phyloP scores from a whole-genome alignment of 1,140 invertebrate species.

The Heliothis virescens region DNA sequence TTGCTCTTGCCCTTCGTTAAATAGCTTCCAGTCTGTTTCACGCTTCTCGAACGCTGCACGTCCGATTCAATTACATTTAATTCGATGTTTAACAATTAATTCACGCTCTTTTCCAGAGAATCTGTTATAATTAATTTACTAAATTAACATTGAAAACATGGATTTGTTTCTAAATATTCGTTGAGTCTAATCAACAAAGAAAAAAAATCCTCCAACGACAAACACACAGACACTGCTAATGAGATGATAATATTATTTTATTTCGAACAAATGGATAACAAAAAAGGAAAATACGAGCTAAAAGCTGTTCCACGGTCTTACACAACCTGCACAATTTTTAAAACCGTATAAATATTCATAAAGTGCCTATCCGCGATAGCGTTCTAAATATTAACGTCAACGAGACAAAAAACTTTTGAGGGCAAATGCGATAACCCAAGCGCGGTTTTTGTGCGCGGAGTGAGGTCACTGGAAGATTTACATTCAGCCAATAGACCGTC shows the following conservation, averaged over 20 bases:
- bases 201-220: not conserved
- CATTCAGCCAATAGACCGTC: slow-evolving; percentile 47
- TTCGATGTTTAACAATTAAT: slow-evolving; percentile 36
- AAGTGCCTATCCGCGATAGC: slow-evolving; percentile 14
- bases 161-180: not conserved
- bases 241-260: slow-evolving; percentile 10
- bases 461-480: slow-evolving; percentile 56
- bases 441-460: slow-evolving; percentile 41
- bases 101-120: not conserved
- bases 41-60: slow-evolving; percentile 58
- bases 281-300: slow-evolving; percentile 17
- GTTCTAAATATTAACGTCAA: slow-evolving; percentile 29
- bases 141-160: slow-evolving; percentile 16
- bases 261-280: not conserved
- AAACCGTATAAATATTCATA: slow-evolving; percentile 43
- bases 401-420: slow-evolving; percentile 29
- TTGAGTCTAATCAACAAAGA: not conserved
- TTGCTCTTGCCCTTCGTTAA: slow-evolving; percentile 72
- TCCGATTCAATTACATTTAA: slow-evolving; percentile 51
- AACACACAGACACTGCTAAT: slow-evolving; percentile 1
- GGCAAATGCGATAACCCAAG: slow-evolving; percentile 50
- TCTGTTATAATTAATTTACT: slow-evolving; percentile 14
- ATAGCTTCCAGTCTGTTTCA: slow-evolving; percentile 74
- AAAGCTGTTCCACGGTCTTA: not conserved
- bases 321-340: slow-evolving; percentile 40